Percentiles rank a stretch among this genome's conserved stretches.
Conservation (phyloP, 2,797 vertebrate species). For the Acomys russatus region DNA sequence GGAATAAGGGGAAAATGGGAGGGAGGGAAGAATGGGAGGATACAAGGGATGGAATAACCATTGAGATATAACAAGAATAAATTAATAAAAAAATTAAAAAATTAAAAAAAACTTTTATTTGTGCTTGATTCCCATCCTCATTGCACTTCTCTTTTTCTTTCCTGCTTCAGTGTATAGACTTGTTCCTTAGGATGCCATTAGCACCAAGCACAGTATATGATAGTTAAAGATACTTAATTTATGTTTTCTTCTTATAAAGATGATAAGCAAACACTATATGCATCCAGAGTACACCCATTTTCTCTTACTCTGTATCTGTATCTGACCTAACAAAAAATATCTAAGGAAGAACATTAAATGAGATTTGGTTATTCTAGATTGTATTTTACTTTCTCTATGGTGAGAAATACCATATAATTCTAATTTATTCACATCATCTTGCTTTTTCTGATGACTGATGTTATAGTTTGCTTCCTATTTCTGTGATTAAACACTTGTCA, state of each 20-base stretch:
- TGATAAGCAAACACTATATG: neutral
- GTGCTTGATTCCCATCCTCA: neutral
- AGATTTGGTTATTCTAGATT: neutral
- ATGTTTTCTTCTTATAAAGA: neutral
- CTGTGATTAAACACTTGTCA: no score
- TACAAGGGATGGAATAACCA: no score
- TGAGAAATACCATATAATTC: neutral
- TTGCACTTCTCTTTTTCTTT: neutral
- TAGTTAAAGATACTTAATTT: neutral
- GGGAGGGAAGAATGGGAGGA: no score
- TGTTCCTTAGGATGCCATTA: conserved; percentile 3
- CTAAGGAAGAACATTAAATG: neutral
- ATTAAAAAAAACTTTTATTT: conserved; percentile 7
- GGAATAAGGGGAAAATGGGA: no score
- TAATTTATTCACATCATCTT: neutral
- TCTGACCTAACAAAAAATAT: conserved; percentile 23
- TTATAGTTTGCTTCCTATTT: no score
- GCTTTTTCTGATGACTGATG: neutral
- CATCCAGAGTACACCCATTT: neutral
- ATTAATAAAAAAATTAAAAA: no score
- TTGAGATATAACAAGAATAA: no score
- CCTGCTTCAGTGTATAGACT: neutral
- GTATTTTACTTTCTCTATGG: neutral
- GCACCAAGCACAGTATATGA: neutral
- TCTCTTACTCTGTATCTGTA: neutral